A percentile compares a stretch with the other conserved stretches of the same genome.
These are phyloP conservation scores for Porites divaricata DNA, from an alignment of 92 coral and sea anemone species.

Conservation along the genomic window DNA sequence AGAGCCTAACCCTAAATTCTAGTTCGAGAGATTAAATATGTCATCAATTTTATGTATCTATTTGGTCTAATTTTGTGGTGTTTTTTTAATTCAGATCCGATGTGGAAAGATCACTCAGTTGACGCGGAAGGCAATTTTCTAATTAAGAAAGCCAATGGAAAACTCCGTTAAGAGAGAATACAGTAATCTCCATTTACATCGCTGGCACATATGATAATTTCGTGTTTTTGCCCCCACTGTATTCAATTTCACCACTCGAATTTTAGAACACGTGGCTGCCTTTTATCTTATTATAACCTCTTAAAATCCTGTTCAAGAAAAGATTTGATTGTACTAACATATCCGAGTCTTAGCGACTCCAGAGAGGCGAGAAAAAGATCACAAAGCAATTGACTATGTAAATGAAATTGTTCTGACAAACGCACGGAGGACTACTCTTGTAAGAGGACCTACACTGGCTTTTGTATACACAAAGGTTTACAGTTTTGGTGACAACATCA, in stretches of 20 bases:
- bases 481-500: slow-evolving; percentile 20
- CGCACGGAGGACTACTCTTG: background rate
- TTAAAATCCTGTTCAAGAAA: background rate
- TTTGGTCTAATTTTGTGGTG: background rate
- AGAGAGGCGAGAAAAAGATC: background rate
- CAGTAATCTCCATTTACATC: slow-evolving; percentile 4
- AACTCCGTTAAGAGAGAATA: background rate
- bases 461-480: slow-evolving; percentile 1
- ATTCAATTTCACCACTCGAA: slow-evolving; percentile 16
- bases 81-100: slow-evolving; percentile 9
- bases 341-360: background rate
- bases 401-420: background rate
- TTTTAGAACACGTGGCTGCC: slow-evolving; percentile 22
- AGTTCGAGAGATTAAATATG: background rate
- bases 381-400: too few species aligned
- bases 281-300: background rate
- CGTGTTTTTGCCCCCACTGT: background rate
- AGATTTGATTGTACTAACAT: background rate
- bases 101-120: slow-evolving; percentile 12
- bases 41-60: slow-evolving; percentile 1
- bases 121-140: slow-evolving; percentile 14
- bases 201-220: slow-evolving; percentile 25
- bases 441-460: slow-evolving; percentile 5
- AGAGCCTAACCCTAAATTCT: background rate
- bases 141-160: slow-evolving; percentile 31